phyloP scores from a whole-genome alignment of 2,113 vertebrate genomes.

The Plecturocebus donacophilus region DNA sequence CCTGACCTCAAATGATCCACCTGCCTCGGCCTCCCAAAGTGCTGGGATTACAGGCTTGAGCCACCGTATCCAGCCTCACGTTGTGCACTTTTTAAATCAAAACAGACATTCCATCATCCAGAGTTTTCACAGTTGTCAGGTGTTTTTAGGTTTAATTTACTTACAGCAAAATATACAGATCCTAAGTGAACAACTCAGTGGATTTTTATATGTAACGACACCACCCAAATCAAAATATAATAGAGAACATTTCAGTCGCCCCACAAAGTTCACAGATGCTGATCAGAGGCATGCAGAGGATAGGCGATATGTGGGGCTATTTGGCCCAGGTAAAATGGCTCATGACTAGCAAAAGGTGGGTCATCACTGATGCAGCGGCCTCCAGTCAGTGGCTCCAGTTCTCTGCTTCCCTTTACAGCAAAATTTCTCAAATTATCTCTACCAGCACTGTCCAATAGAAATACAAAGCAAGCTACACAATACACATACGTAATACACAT shows the following conservation, averaged over 20 bases:
- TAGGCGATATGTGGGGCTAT: neutral
- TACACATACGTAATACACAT: too few species aligned
- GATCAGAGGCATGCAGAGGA: neutral
- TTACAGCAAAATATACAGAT: neutral
- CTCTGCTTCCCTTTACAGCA: neutral
- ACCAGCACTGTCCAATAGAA: neutral
- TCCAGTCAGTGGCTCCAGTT: neutral
- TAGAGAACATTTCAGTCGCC: neutral
- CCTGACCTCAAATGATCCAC: too few species aligned
- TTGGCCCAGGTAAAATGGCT: neutral
- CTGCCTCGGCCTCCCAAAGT: too few species aligned
- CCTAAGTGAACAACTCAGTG: neutral
- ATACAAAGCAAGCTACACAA: neutral
- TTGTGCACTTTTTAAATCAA: neutral
- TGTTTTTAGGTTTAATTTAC: neutral
- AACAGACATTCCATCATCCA: neutral
- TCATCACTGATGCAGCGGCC: neutral
- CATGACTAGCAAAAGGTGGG: neutral
- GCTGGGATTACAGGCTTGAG: too few species aligned
- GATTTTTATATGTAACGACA: neutral
- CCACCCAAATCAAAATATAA: neutral
- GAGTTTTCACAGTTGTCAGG: neutral
- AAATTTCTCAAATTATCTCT: neutral
- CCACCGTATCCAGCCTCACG: too few species aligned
- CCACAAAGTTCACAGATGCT: neutral